A percentile compares a stretch with the other conserved stretches of the same genome.
These are phyloP conservation scores for Drosophila greeni DNA, from an alignment of 2,888 invertebrate species.

Conservation along the genomic window DNA sequence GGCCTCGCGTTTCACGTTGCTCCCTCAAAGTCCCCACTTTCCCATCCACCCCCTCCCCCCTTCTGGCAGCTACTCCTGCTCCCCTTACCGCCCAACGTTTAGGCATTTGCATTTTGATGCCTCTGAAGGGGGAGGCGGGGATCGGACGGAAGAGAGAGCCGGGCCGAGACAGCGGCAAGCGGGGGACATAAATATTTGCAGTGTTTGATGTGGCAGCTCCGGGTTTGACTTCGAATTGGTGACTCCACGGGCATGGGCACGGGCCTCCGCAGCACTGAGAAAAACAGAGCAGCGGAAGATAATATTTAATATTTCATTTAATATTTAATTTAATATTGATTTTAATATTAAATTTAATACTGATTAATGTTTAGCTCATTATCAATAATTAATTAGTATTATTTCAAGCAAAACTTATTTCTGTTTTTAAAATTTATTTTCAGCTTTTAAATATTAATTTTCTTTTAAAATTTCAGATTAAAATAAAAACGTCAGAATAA, in stretches of 20 bases:
- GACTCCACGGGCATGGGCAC: slow-evolving; percentile 16
- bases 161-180: slow-evolving; percentile 1
- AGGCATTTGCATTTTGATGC: slow-evolving; percentile 73
- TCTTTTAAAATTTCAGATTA: no score
- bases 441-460: no score
- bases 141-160: no score
- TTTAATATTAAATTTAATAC: no score
- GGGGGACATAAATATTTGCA: slow-evolving; percentile 71
- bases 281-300: neutral
- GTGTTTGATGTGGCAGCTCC: slow-evolving; percentile 65
- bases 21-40: neutral
- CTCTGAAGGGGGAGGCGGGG: neutral
- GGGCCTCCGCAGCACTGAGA: neutral
- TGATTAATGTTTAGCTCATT: no score
- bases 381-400: no score
- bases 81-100: slow-evolving; percentile 50
- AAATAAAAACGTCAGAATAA: neutral
- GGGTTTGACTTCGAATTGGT: slow-evolving; percentile 45
- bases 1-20: slow-evolving; percentile 36
- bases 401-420: no score
- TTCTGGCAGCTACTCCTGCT: neutral
- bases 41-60: neutral
- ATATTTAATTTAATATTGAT: no score
- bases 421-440: no score
- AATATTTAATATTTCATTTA: no score